Evolutionary conservation across 2,888 invertebrate genomes (phyloP).

Genomic region (Philereme transversata): DNA sequence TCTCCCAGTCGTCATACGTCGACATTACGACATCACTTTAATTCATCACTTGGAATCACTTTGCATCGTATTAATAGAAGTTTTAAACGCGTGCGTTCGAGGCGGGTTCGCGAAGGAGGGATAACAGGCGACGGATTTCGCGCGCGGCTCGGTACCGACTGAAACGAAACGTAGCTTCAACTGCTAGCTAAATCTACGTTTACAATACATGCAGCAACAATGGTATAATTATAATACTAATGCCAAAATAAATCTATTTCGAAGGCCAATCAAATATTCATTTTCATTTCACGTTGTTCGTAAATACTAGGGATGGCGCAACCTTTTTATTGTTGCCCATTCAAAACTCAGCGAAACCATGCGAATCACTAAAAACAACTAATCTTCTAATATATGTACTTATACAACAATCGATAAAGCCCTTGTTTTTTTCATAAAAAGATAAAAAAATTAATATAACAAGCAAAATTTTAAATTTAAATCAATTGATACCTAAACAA

Average conservation of each 20-base stretch:
- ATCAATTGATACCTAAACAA: no score
- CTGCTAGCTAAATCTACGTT: conserved; percentile 1
- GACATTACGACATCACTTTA: conserved; percentile 26
- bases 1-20: conserved; percentile 37
- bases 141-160: conserved; percentile 19
- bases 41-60: conserved; percentile 17
- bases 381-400: no score
- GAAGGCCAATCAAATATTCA: no score
- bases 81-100: conserved; percentile 1
- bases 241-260: not conserved
- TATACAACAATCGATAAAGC: no score
- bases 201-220: not conserved
- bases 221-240: not conserved
- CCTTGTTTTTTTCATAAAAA: no score
- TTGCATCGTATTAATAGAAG: conserved; percentile 1
- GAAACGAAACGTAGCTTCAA: conserved; percentile 4
- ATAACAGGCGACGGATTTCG: conserved; percentile 7
- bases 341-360: no score
- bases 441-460: no score
- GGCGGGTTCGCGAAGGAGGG: conserved; percentile 6
- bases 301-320: no score
- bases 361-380: no score
- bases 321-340: no score
- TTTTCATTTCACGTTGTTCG: no score
- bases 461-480: no score